Base-by-base conservation (phyloP, 2,113 vertebrate species). In the Ardeotis arabs region DNA sequence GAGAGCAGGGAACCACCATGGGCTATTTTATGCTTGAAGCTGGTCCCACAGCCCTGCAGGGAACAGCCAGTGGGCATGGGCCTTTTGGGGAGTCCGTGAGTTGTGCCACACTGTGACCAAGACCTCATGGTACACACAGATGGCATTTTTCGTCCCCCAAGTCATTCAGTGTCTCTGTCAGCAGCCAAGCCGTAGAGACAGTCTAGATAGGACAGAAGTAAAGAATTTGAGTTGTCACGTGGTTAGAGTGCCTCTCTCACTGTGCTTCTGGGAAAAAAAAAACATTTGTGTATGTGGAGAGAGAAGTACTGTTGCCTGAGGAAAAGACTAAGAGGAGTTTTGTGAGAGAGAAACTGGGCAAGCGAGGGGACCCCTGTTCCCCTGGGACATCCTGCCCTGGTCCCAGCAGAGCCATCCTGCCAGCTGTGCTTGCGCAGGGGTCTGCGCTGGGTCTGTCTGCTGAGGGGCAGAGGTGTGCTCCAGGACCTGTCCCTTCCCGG, bases 241-340 rank as follows among this genome's bases (percentile, higher is more conserved):
- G 12, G 21, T 83, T 41, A 22, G 19, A 89, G 28, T 50, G 25
- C 25, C 17, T 77, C 27, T 79, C 15, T 47, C 84, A 12, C 33
- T 80, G 28, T 39, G 9, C 18, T 68, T 18, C 50, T 74, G 25
- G 23, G 19, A 24, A 33, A 67, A 44, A 44, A n/a, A 29, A 45
- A 2, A 0, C 18, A 2, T n/a, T 49, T 60, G 11, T 55, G 0
- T 62, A 9, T 20, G 22, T 70, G 44, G 69, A 70, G 14, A 37
- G 28, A 19, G 24, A 55, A 62, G 45, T 49, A 27, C 18, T 73
- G 31, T 35, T 86, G 49, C 27, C 45, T 4, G 4, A 91, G 64
- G 55, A 69, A 62, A 74, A 70, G 35, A 47, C 4, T 44, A 14
- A 52, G 59, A 66, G 15, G 17, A 35, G 50, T 53, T 87, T 94